Evolutionary conservation across 2,888 invertebrate genomes (phyloP).

Genomic region (Tipula confusa): DNA sequence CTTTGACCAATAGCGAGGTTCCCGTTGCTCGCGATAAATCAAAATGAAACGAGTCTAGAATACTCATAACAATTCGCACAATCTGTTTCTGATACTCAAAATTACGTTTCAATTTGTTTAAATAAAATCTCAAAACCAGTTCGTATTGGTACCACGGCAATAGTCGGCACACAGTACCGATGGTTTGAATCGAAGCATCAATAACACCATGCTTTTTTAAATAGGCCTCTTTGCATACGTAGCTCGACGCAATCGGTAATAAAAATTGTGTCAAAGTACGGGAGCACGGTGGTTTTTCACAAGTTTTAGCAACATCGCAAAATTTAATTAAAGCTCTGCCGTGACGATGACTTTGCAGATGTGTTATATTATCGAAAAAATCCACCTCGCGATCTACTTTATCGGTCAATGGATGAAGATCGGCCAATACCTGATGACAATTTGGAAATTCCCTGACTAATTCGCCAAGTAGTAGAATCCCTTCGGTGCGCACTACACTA

Average conservation of each 20-base stretch:
- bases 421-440: conserved; percentile 65
- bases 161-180: conserved; percentile 69
- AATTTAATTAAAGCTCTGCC: conserved; percentile 77
- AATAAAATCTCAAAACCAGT: conserved; percentile 71
- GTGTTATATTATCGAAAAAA: conserved; percentile 90
- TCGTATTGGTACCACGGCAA: conserved; percentile 90
- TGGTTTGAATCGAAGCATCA: conserved; percentile 77
- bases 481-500: conserved; percentile 72
- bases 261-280: conserved; percentile 78
- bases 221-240: conserved; percentile 73
- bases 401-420: conserved; percentile 64
- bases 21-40: conserved; percentile 66
- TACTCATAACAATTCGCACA: conserved; percentile 68
- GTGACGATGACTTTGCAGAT: conserved; percentile 81
- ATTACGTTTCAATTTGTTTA: conserved; percentile 67
- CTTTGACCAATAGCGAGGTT: too few relatives aligned
- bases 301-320: conserved; percentile 60
- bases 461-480: conserved; percentile 71
- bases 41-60: conserved; percentile 89
- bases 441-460: conserved; percentile 68
- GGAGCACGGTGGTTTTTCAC: conserved; percentile 58
- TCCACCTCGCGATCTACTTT: conserved; percentile 78
- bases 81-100: conserved; percentile 77
- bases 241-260: conserved; percentile 75
- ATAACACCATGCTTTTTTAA: conserved; percentile 72